Conservation (phyloP, 2,888 invertebrate species). For the Drosophila dives region DNA sequence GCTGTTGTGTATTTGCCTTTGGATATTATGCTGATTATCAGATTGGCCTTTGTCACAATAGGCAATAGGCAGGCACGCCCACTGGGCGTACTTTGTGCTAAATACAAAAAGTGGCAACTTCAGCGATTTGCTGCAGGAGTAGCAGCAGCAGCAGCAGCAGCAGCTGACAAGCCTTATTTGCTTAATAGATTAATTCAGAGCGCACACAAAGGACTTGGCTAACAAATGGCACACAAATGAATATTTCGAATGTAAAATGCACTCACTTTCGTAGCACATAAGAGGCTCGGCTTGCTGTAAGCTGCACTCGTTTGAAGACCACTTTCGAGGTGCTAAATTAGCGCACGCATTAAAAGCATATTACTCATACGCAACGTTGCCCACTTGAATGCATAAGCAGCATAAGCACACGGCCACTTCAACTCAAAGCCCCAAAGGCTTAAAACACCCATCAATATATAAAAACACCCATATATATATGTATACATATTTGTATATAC, state of each 20-base stretch:
- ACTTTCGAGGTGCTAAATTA: constrained; percentile 68
- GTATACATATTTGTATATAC: not conserved
- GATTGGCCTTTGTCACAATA: constrained; percentile 57
- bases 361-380: constrained; percentile 59
- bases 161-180: constrained; percentile 29
- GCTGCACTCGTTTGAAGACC: constrained; percentile 55
- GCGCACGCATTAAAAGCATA: constrained; percentile 66
- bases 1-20: constrained; percentile 30
- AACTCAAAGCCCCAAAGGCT: constrained; percentile 40
- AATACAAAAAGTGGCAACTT: constrained; percentile 34
- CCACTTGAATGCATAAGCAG: constrained; percentile 35
- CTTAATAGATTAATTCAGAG: constrained; percentile 57
- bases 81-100: constrained; percentile 29
- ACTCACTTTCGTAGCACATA: constrained; percentile 12
- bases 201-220: constrained; percentile 10
- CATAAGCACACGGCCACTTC: constrained; percentile 8
- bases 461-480: constrained; percentile 31
- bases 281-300: constrained; percentile 16
- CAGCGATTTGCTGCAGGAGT: constrained; percentile 18
- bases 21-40: constrained; percentile 79
- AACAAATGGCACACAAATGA: constrained; percentile 37
- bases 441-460: constrained; percentile 51
- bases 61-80: constrained; percentile 42
- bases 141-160: not conserved
- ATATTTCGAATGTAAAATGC: constrained; percentile 38